These are phyloP conservation scores for Magallana ariakensis DNA, from an alignment of 1,140 invertebrate genomes.

Conservation along the genomic window DNA sequence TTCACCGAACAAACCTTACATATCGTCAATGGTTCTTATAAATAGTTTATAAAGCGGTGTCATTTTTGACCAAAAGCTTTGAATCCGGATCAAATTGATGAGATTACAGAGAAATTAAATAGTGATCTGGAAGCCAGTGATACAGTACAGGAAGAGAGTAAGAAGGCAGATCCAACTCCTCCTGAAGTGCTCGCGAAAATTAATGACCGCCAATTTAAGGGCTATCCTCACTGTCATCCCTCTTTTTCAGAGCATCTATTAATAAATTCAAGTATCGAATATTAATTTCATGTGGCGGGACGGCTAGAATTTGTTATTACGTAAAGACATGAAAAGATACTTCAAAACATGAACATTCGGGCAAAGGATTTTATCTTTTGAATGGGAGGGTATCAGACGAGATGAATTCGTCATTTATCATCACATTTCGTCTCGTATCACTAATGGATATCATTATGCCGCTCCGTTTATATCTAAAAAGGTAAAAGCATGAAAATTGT, in stretches of 20 bases:
- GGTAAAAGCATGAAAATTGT: too few relatives aligned
- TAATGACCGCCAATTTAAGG: constrained; percentile 1
- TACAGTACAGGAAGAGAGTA: background rate
- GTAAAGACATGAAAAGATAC: constrained; percentile 27
- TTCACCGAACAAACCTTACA: background rate
- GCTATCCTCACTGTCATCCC: constrained; percentile 14
- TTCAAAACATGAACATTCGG: background rate
- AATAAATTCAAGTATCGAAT: constrained; percentile 26
- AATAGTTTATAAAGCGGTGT: constrained; percentile 38
- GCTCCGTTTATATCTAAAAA: background rate
- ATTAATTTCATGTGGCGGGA: constrained; percentile 7
- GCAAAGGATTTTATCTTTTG: constrained; percentile 10
- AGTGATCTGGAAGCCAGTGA: constrained; percentile 1
- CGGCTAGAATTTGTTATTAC: background rate
- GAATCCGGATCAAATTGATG: constrained; percentile 34
- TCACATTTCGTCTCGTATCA: background rate
- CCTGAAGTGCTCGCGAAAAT: constrained; percentile 3
- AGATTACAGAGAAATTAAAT: constrained; percentile 32
- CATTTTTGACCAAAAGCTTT: constrained; percentile 34
- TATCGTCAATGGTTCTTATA: constrained; percentile 25
- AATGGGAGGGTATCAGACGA: constrained; percentile 16
- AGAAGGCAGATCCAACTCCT: background rate
- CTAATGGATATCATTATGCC: background rate
- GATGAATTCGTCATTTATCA: background rate
- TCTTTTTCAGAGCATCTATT: background rate